Conservation (phyloP, 1,140 invertebrate species). For the Hyles euphorbiae region DNA sequence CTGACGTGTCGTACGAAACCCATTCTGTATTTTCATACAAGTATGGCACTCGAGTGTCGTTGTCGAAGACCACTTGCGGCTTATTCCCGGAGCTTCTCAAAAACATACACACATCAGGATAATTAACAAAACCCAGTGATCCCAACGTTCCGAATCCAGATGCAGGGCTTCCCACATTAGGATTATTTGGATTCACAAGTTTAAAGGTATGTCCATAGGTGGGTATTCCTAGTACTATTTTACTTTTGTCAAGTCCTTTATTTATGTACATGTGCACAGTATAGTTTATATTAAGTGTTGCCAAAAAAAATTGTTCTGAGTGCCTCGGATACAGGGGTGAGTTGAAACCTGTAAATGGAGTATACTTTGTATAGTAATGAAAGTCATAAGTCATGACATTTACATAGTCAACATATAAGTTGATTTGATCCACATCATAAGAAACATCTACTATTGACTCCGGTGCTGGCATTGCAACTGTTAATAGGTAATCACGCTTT, state of each 20-base stretch:
- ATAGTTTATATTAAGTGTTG: slow-evolving; percentile 88
- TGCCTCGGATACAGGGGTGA: slow-evolving; percentile 82
- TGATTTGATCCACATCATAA: slow-evolving; percentile 86
- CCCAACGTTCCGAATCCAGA: slow-evolving; percentile 80
- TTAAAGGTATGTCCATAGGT: slow-evolving; percentile 91
- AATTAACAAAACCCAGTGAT: slow-evolving; percentile 83
- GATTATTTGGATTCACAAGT: slow-evolving; percentile 81
- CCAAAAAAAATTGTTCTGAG: slow-evolving; percentile 80
- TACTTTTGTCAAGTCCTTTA: slow-evolving; percentile 87
- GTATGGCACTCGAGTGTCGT: slow-evolving; percentile 86
- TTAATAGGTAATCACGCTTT: slow-evolving; percentile 78
- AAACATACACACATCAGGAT: slow-evolving; percentile 82
- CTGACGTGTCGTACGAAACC: slow-evolving; percentile 90
- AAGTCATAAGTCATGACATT: slow-evolving; percentile 95
- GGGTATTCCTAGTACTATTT: slow-evolving; percentile 92
- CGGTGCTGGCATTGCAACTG: slow-evolving; percentile 86
- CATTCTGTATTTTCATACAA: slow-evolving; percentile 85
- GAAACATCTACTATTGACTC: slow-evolving; percentile 82
- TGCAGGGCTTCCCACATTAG: slow-evolving; percentile 82
- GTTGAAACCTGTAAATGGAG: slow-evolving; percentile 89
- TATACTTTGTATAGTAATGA: slow-evolving; percentile 85
- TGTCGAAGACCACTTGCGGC: slow-evolving; percentile 76
- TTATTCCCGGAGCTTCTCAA: slow-evolving; percentile 60
- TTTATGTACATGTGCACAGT: slow-evolving; percentile 87
- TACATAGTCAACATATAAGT: slow-evolving; percentile 88